Evolutionary conservation across 2,888 invertebrate species (phyloP).

Genomic region (Nomada lathburiana): DNA sequence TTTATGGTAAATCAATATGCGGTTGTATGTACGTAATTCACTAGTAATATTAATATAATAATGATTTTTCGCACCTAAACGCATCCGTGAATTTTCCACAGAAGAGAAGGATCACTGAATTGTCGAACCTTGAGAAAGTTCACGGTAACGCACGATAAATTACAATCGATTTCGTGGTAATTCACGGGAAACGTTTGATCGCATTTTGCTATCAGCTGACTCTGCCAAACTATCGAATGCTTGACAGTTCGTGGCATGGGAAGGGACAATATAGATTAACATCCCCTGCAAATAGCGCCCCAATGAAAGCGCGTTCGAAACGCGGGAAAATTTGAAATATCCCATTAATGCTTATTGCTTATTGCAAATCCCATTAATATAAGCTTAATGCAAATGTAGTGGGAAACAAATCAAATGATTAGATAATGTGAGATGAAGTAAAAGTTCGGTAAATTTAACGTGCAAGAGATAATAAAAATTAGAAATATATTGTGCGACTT

Average conservation of each 20-base stretch:
- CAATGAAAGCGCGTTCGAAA: background rate
- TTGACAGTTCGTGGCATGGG: slow-evolving; percentile 54
- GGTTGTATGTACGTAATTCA: background rate
- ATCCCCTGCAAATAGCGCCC: background rate
- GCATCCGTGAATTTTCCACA: background rate
- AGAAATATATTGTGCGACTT: too few relatives aligned
- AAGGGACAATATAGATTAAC: slow-evolving; percentile 7
- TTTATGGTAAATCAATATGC: slow-evolving; percentile 65
- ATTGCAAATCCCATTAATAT: too few relatives aligned
- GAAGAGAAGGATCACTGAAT: background rate
- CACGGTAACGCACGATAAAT: slow-evolving; percentile 31
- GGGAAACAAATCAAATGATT: too few relatives aligned
- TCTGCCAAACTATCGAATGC: slow-evolving; percentile 63
- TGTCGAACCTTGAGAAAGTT: slow-evolving; percentile 27
- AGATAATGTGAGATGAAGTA: too few relatives aligned
- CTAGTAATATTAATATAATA: slow-evolving; percentile 31
- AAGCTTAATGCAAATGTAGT: too few relatives aligned
- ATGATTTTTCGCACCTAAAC: slow-evolving; percentile 40
- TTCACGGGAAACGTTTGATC: slow-evolving; percentile 54
- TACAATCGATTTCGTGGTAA: slow-evolving; percentile 55
- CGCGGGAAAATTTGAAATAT: slow-evolving; percentile 32
- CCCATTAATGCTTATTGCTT: background rate
- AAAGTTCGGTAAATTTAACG: too few relatives aligned
- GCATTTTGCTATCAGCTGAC: slow-evolving; percentile 72
- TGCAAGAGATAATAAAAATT: too few relatives aligned